Evolutionary conservation across 2,797 vertebrate genomes (phyloP).

Genomic region (Lindbergichthys nudifrons): DNA sequence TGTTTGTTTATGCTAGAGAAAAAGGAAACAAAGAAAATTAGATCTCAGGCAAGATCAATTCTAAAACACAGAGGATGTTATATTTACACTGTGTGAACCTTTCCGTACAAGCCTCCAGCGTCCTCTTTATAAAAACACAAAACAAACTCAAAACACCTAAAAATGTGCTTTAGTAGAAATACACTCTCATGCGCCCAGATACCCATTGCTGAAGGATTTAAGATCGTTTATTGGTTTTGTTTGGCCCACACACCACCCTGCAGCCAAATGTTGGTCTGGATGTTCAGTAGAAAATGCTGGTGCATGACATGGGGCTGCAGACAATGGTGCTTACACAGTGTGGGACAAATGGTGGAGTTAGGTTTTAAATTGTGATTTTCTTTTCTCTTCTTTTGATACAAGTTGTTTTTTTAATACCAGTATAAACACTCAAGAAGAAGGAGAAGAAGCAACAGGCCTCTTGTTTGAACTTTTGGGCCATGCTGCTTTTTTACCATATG

Average conservation of each 20-base stretch:
- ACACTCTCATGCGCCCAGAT: slow-evolving; percentile 7
- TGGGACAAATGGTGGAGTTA: slow-evolving; percentile 11
- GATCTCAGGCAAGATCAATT: slow-evolving; percentile 14
- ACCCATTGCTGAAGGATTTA: slow-evolving; percentile 17
- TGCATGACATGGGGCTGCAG: slow-evolving; percentile 27
- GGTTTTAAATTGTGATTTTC: not conserved
- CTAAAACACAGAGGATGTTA: slow-evolving; percentile 9
- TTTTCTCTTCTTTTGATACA: not conserved
- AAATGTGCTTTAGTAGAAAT: not conserved
- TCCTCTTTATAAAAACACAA: slow-evolving; percentile 15
- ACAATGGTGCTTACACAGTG: slow-evolving; percentile 30
- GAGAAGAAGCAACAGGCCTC: not conserved
- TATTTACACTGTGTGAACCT: not conserved
- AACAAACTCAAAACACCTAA: not conserved
- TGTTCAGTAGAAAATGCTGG: slow-evolving; percentile 18
- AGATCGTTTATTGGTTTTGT: slow-evolving; percentile 15
- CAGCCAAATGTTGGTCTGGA: slow-evolving; percentile 20
- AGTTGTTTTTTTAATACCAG: not conserved
- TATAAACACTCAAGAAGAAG: not conserved
- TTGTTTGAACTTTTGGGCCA: not conserved
- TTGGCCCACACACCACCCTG: slow-evolving; percentile 11
- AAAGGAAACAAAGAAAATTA: slow-evolving; percentile 14
- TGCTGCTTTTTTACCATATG: slow-evolving; percentile 10
- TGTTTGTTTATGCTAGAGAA: not conserved
- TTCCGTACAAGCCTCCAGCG: not conserved